Evolutionary conservation across 2,113 vertebrate genomes (phyloP), one percentile per base, ranked within the genome.

Genomic region (Channa maculata): DNA sequence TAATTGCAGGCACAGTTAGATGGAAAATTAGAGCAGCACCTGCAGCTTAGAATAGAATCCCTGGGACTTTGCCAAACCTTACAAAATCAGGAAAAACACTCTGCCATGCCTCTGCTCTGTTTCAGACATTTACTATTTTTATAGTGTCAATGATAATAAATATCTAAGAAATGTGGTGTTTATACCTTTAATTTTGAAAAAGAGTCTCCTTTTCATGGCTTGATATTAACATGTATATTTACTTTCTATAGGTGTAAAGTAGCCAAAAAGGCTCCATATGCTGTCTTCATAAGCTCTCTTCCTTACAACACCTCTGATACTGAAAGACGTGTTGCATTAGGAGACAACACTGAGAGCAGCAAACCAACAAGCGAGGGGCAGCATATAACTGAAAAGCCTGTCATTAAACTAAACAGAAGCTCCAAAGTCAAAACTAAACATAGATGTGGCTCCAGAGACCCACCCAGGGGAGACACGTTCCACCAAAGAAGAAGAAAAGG

Each of bases 171-270:
- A 71, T 58, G 39, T n/a, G 6, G 2, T 41, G 24, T 24, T 24
- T 24, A 24, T 24, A 24, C 24, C 24, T 24, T 24, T 24, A 24
- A 24, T 24, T 24, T 24, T 24, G 24, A 24, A 24, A 33, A 33
- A 8, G 6, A 7, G 39, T 44, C 8, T 67, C 13, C 12, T 2
- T 62, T 60, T 54, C 54, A 2, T 52, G 37, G 0, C 8, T 65
- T 63, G 5, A 13, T 70, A 78, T 43, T 83, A 67, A 79, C 57
- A 49, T 55, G 24, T 2, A 12, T 65, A 7, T 64, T 34, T 88
- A 37, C 34, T 85, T 41, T 75, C 34, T 36, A 38, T 55, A 95
- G 93, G 88, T 95, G 94, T 77, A 94, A 91, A 75, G 65, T 34
- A 43, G 46, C 80, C 62, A 55, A 79, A 62, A 34, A 80, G 38